A percentile compares a stretch with the other conserved stretches of the same genome.
Conservation (phyloP, 2,888 invertebrate species). For the Lamellibrachia satsuma region DNA sequence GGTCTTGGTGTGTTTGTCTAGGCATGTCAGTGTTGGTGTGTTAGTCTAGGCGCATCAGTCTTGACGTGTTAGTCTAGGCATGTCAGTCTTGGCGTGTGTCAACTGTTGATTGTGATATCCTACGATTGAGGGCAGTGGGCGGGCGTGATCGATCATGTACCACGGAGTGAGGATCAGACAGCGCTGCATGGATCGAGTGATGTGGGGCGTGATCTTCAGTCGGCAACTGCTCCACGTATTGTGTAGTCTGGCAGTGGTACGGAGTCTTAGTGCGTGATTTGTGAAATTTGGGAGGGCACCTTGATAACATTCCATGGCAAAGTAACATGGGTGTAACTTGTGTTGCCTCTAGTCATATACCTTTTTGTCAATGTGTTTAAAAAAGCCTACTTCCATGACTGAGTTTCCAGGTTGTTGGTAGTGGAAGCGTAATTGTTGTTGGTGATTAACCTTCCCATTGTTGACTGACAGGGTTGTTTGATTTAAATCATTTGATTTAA, state of each 20-base stretch:
- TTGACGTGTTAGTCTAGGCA: no score
- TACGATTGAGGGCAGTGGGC: neutral
- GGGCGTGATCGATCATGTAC: neutral
- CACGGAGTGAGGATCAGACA: neutral
- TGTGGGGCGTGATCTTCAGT: neutral
- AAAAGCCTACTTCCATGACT: no score
- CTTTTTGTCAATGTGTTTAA: no score
- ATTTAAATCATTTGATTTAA: no score
- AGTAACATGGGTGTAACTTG: neutral
- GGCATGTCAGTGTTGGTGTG: no score
- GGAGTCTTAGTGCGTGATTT: neutral
- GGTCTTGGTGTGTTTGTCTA: no score
- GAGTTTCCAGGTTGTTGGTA: no score
- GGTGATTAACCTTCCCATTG: neutral
- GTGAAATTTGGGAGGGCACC: neutral
- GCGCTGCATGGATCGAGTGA: neutral
- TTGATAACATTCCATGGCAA: neutral
- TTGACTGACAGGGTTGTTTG: neutral
- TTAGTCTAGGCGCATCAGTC: no score
- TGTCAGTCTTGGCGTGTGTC: neutral
- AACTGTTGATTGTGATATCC: neutral
- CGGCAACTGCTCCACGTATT: neutral
- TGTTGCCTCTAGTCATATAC: neutral
- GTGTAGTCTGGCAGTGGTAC: neutral
- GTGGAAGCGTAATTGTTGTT: no score